Evolutionary conservation across 2,113 vertebrate species (phyloP).

Genomic region (Colaptes auratus): DNA sequence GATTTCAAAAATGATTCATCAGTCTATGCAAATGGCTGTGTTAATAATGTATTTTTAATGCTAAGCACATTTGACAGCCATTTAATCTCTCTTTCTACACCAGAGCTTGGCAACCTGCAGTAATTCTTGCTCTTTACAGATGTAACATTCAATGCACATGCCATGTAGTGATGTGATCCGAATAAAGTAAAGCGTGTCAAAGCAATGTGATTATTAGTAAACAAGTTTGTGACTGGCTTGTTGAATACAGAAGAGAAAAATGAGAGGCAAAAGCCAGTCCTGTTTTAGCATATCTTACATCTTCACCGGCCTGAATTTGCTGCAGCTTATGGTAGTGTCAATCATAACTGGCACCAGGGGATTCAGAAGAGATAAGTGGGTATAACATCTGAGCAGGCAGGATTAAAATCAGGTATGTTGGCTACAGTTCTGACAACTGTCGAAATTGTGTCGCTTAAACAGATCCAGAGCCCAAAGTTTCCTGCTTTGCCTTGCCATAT

Average conservation of each 20-base stretch:
- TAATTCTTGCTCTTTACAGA: constrained; percentile 60
- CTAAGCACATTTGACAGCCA: constrained; percentile 69
- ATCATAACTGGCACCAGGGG: background rate
- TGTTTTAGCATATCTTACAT: background rate
- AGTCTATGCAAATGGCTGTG: constrained; percentile 60
- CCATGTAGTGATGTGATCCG: constrained; percentile 46
- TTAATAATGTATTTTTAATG: constrained; percentile 65
- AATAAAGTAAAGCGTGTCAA: constrained; percentile 55
- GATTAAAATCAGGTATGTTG: background rate
- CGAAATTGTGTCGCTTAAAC: background rate
- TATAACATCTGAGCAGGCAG: background rate
- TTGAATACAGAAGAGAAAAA: background rate
- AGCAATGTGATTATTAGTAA: constrained; percentile 57
- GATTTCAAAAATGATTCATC: constrained; percentile 71
- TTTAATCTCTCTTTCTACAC: constrained; percentile 56
- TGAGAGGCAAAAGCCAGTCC: background rate
- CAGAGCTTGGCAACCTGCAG: constrained; percentile 54
- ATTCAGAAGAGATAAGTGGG: background rate
- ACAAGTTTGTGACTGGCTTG: constrained; percentile 24
- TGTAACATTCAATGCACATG: constrained; percentile 52
- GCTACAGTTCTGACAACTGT: background rate
- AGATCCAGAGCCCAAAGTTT: background rate
- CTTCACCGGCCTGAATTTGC: background rate
- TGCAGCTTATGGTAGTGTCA: background rate
- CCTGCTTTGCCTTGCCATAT: background rate